These are phyloP conservation scores for Apostichopus californicus DNA, from an alignment of 35 echinoderm and acorn worm species.

Conservation along the genomic window DNA sequence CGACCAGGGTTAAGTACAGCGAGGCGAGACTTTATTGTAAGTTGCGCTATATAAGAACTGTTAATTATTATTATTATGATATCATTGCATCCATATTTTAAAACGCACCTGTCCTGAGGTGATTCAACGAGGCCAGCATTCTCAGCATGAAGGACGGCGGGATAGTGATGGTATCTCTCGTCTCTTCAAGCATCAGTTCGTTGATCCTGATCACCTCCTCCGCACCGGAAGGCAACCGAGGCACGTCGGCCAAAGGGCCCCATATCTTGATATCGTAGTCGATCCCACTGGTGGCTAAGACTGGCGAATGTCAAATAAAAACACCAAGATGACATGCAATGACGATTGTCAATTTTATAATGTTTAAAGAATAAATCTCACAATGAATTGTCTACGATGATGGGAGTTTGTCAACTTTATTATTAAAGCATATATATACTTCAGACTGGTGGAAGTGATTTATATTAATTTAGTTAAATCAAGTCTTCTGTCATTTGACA, in stretches of 20 bases:
- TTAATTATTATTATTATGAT: neutral
- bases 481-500: too few relatives aligned
- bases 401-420: too few relatives aligned
- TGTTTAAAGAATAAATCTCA: too few relatives aligned
- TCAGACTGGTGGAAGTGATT: too few relatives aligned
- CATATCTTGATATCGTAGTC: conserved; percentile 98
- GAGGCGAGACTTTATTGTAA: too few relatives aligned
- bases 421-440: too few relatives aligned
- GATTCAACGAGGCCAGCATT: conserved; percentile 94
- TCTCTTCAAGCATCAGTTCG: conserved; percentile 98
- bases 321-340: neutral
- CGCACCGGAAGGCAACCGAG: conserved; percentile 71
- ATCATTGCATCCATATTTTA: neutral
- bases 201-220: conserved; percentile 96
- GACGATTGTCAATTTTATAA: too few relatives aligned
- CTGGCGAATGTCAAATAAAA: conserved; percentile 44
- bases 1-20: too few relatives aligned
- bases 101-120: conserved; percentile 80
- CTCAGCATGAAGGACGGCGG: conserved; percentile 97
- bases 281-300: conserved; percentile 96
- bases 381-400: too few relatives aligned
- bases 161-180: conserved; percentile 96
- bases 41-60: too few relatives aligned
- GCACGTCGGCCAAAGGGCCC: conserved; percentile 66
- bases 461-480: too few relatives aligned